A percentile compares a stretch with the other conserved stretches of the same genome.
Conservation (phyloP, 37 sponge, comb jelly and placozoan genomes). For the Spongilla lacustris region DNA sequence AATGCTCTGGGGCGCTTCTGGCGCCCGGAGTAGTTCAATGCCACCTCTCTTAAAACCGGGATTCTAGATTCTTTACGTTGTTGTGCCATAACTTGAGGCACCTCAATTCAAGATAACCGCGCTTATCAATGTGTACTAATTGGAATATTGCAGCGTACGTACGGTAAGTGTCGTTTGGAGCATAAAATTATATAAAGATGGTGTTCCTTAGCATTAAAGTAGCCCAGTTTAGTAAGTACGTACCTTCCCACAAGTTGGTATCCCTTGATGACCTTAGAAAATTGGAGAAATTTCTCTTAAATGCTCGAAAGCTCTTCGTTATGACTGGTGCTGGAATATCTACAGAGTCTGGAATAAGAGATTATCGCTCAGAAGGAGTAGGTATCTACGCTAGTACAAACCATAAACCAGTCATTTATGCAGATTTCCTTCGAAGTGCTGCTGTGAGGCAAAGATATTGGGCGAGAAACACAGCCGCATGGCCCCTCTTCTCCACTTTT, state of each 20-base stretch:
- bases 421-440: conserved; percentile 76
- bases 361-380: conserved; percentile 95
- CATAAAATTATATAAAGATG: neutral
- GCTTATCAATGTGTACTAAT: neutral
- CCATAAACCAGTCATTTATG: conserved; percentile 77
- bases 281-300: conserved; percentile 66
- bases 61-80: neutral
- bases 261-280: neutral
- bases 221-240: neutral
- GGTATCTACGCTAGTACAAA: conserved; percentile 89
- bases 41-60: neutral
- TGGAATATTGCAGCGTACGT: neutral
- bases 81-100: neutral
- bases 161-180: neutral
- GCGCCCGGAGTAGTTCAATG: neutral
- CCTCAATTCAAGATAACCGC: neutral
- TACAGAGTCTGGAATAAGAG: conserved; percentile 96
- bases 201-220: neutral
- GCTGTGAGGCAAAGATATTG: conserved; percentile 87
- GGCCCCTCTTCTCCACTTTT: conserved; percentile 74
- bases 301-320: conserved; percentile 69
- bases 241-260: conserved; percentile 38
- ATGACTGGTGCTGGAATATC: conserved; percentile 96
- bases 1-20: neutral
- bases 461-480: conserved; percentile 90